A percentile compares a stretch with the other conserved stretches of the same genome.
phyloP scores from a whole-genome alignment of 2,888 invertebrate genomes.

The Platerodrilus igneus region DNA sequence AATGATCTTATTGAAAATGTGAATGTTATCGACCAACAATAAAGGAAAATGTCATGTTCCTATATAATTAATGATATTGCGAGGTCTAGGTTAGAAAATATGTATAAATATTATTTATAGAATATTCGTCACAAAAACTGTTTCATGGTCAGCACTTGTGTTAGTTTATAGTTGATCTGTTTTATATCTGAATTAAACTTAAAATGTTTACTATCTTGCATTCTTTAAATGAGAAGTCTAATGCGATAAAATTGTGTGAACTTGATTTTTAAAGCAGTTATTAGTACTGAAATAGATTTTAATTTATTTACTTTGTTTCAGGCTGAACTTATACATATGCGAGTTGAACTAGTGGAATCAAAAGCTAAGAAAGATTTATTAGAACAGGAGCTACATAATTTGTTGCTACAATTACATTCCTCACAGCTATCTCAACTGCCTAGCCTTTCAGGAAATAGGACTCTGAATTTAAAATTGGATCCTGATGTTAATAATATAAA shows the following conservation, averaged over 20 bases:
- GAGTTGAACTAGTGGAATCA: constrained; percentile 68
- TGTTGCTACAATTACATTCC: constrained; percentile 59
- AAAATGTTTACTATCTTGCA: constrained; percentile 3
- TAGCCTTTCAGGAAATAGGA: constrained; percentile 41
- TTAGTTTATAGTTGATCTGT: constrained; percentile 8
- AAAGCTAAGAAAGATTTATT: constrained; percentile 57
- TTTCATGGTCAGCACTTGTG: too few species aligned
- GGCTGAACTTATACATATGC: constrained; percentile 74
- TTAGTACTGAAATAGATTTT: constrained; percentile 6
- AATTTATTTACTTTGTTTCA: constrained; percentile 45
- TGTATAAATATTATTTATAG: too few species aligned
- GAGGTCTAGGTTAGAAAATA: too few species aligned
- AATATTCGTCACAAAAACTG: too few species aligned
- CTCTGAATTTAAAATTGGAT: constrained; percentile 42
- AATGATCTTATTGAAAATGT: too few species aligned
- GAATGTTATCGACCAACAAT: too few species aligned
- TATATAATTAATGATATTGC: too few species aligned
- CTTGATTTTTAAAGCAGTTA: constrained; percentile 1
- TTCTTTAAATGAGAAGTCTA: too few species aligned
- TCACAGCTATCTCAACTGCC: constrained; percentile 55
- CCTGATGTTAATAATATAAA: constrained; percentile 47
- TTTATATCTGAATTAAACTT: constrained; percentile 8
- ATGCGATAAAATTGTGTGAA: constrained; percentile 15
- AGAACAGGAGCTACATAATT: constrained; percentile 59
- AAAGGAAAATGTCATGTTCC: too few species aligned